Evolutionary conservation across 2,888 invertebrate species (phyloP), one percentile per base, ranked within the genome.

Genomic region (Aradus depressus): DNA sequence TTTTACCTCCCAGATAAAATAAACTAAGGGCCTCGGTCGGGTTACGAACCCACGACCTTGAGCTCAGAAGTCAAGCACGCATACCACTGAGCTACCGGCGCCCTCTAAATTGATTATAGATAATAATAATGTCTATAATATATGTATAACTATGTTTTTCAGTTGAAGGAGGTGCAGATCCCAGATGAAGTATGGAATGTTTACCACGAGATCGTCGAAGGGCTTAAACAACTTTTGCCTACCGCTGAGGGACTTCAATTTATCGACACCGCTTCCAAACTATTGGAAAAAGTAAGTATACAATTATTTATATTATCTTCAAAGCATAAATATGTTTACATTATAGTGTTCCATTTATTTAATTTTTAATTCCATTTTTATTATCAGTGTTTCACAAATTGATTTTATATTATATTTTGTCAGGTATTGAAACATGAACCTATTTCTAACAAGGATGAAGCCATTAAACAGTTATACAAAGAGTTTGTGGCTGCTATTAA

Each of bases 231-330:
- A 8, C 62, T 79, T 8, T 63, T 82, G 42, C 80, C 82, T 4
- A 79, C 79, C 0, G 71, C 73, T 0, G 84, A 86, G 63, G 64
- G 77, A 3, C 74, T 70, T 53, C 73, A 75, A 16, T 73, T 86
- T 58, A 65, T 80, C 31, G 72, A 75, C 37, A 70, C 75, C 12
- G 63, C 80, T 34, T 72, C 74, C 54, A 68, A 71, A 6, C 87
- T 85, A 65, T 61, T 82, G 2, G 69, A 76, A 53, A 79, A 79
- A 56, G 55, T 59, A 31, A 18, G 12, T 22, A 48, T 31, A 26
- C 18, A 26, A 10, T 37, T 41, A 26, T 12, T 19, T 44, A 28
- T 28, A 28, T 28, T 28, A 10, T 10, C 8, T 28, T 28, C 8
- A 28, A 8, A 10, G 12, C 28, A 10, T 28, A 28, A 10, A 8